A percentile compares a stretch with the other conserved stretches of the same genome.
phyloP scores from a whole-genome alignment of 2,113 vertebrate genomes.

The Indicator maculatus region DNA sequence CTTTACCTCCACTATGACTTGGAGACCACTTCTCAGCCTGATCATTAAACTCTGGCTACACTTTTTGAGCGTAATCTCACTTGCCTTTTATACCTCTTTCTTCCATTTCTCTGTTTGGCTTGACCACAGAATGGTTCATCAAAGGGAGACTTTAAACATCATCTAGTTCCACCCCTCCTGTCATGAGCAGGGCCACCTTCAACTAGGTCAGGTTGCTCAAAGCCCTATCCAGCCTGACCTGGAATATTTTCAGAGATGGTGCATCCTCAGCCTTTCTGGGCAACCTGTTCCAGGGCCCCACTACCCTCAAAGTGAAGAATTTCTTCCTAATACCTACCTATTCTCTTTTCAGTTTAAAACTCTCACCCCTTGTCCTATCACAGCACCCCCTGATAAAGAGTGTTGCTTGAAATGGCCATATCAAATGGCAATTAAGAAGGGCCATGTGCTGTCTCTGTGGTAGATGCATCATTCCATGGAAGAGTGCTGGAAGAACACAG shows the following conservation, averaged over 20 bases:
- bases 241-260: neutral
- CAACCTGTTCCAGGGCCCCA: neutral
- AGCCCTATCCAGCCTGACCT: neutral
- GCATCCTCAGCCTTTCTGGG: neutral
- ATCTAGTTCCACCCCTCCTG: neutral
- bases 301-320: neutral
- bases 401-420: neutral
- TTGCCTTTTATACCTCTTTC: neutral
- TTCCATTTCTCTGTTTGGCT: neutral
- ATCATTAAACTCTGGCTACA: neutral
- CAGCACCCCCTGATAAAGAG: too few species aligned
- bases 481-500: neutral
- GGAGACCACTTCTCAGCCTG: neutral
- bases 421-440: neutral
- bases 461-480: accelerated
- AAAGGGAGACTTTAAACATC: too few species aligned
- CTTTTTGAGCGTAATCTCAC: neutral
- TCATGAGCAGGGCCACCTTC: neutral
- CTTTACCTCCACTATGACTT: neutral
- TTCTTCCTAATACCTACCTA: neutral
- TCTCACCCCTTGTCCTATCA: neutral
- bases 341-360: neutral
- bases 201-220: neutral
- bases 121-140: neutral
- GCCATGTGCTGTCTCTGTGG: neutral